These are phyloP conservation scores for Leucoptera coffeella DNA, from an alignment of 2,888 invertebrate genomes.

Conservation along the genomic window DNA sequence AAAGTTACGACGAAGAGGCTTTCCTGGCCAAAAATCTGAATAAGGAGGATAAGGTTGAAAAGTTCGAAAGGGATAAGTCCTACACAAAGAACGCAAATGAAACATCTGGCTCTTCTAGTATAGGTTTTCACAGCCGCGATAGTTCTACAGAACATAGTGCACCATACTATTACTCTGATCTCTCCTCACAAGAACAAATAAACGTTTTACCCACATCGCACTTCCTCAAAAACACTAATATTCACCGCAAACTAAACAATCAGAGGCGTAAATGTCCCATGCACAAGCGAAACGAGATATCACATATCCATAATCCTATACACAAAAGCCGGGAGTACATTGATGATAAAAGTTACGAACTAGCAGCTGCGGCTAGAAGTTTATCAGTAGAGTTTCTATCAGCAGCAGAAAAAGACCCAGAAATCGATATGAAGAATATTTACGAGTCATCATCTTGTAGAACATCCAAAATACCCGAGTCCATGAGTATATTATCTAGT, in stretches of 20 bases:
- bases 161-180: slow-evolving; percentile 83
- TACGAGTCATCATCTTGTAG: slow-evolving; percentile 63
- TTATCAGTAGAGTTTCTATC: slow-evolving; percentile 62
- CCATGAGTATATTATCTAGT: slow-evolving; percentile 37
- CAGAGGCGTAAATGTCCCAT: slow-evolving; percentile 60
- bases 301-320: slow-evolving; percentile 69
- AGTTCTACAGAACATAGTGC: slow-evolving; percentile 64
- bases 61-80: slow-evolving; percentile 36
- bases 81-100: slow-evolving; percentile 20
- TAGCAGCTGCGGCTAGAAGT: slow-evolving; percentile 54
- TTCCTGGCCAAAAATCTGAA: slow-evolving; percentile 36
- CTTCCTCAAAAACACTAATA: slow-evolving; percentile 42
- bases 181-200: slow-evolving; percentile 49
- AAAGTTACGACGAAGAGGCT: slow-evolving; percentile 30
- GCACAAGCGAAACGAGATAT: slow-evolving; percentile 60
- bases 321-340: slow-evolving; percentile 28
- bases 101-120: slow-evolving; percentile 25
- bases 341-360: slow-evolving; percentile 34
- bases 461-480: slow-evolving; percentile 50
- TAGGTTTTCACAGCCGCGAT: slow-evolving; percentile 55
- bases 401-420: slow-evolving; percentile 58
- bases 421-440: slow-evolving; percentile 65
- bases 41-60: slow-evolving; percentile 38
- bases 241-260: slow-evolving; percentile 61
- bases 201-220: slow-evolving; percentile 36